Base-by-base conservation (phyloP, 2,888 invertebrate genomes). In the Neoaliturus tenellus region DNA sequence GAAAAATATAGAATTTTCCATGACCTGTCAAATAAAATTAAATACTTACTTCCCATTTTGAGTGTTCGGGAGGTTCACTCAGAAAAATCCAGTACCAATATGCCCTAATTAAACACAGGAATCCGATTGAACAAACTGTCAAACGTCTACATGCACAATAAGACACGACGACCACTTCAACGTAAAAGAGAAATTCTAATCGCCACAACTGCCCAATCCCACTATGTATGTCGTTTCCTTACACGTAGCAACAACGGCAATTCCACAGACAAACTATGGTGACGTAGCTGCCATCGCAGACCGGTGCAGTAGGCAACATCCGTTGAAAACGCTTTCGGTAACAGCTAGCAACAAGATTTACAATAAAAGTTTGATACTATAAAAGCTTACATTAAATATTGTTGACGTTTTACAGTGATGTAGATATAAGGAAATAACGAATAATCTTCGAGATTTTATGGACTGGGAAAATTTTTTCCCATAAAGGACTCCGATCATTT, bases 201-300 rank as follows among this genome's bases (percentile, higher is more conserved):
- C 62, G 31, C 62, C 28, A 62, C 62, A 62, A 78, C 62, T 62
- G 62, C 62, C 62, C 62, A 62, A 62, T 62, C 62, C 62, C 62
- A 62, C 62, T 75, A 28, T 14, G 31, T 33, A 67, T 33, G 80
- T 80, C 73, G 81, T 82, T 84, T 85, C 85, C 83, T 85, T 86
- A 86, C 87, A 87, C 87, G 87, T 87, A 84, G 87, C 86, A 84
- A 84, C 86, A 86, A 86, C 87, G 83, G 86, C 84, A 85, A 84
- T 78, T 51, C 73, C 84, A 85, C 83, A 83, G 84, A 84, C 86
- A 86, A 86, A 87, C 86, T 84, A 85, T 85, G 86, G 85, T 85
- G 85, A 87, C 87, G 87, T 87, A 85, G 85, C 84, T 85, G 85
- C 80, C 85, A 85, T 81, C 73, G 20, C 78, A 78, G 75, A 75